Evolutionary conservation across 1,140 invertebrate species (phyloP).

Genomic region (Neodiprion virginianus): DNA sequence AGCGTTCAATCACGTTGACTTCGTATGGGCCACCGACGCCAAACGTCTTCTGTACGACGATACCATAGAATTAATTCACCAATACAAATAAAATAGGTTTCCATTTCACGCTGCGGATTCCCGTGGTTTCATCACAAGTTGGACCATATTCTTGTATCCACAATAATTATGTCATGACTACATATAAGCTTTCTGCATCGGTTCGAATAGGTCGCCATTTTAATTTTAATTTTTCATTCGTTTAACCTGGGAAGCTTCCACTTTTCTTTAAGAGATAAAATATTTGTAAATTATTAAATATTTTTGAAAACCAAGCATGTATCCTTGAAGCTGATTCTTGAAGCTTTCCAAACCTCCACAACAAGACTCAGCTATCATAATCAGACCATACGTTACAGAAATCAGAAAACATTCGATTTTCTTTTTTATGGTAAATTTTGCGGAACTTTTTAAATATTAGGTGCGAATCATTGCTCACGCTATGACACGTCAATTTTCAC

Average conservation of each 20-base stretch:
- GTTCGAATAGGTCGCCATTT: too few species aligned
- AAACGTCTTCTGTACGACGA: conserved; percentile 42
- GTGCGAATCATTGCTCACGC: too few species aligned
- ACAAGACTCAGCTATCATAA: too few species aligned
- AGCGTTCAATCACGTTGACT: conserved; percentile 54
- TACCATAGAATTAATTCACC: conserved; percentile 32
- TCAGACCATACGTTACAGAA: too few species aligned
- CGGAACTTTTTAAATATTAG: too few species aligned
- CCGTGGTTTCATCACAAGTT: conserved; percentile 18
- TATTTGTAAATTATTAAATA: conserved; percentile 17
- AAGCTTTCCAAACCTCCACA: too few species aligned
- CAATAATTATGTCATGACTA: conserved; percentile 2
- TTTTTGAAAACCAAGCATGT: too few species aligned
- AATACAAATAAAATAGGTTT: background rate
- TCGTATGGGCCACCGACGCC: conserved; percentile 43
- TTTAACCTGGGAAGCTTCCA: background rate
- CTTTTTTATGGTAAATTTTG: too few species aligned
- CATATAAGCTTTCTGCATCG: background rate
- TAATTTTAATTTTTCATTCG: background rate
- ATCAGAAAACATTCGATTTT: too few species aligned
- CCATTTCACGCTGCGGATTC: background rate
- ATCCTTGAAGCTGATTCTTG: too few species aligned
- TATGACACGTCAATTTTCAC: too few species aligned
- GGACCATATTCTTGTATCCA: conserved; percentile 18
- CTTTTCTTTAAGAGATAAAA: background rate